Base-by-base conservation (phyloP, 2,888 invertebrate genomes). In the Anoncus sp. region DNA sequence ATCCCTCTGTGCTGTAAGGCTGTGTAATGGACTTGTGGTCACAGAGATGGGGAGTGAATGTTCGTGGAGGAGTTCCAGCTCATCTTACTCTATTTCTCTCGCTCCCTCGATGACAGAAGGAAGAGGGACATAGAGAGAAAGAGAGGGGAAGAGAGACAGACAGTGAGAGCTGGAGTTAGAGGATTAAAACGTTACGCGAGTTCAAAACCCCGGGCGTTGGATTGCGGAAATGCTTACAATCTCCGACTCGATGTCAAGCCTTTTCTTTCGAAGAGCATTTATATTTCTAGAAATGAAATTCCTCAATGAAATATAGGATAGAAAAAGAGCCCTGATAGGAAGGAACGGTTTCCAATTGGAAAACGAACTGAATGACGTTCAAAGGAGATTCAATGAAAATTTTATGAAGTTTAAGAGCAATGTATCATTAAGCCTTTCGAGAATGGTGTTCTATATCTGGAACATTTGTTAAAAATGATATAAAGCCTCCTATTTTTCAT, bases 221-320 rank as follows among this genome's bases (percentile, higher is more conserved):
- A 74, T 74, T 67, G 67, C 74, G 66, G 60, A 74, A 67, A 67
- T 60, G 59, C 27, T 59, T 40, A 6, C 12, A 27, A 57, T 69
- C n/a, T 51, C 38, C 31, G 14, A 10, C 27, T 24, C 27, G 65
- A 49, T 24, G 6, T 27, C 20, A 51, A 22, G 16, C 40, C 22
- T 53, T 53, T 60, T 51, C 7, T 59, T 59, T 40, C n/a, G 9
- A 5, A 51, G 20, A 47, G 47, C 7, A 14, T 6, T 47, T 7
- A 4, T 47, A 16, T 16, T 47, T 20, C 14, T 6, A 4, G 20
- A 47, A 18, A 47, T 47, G 31, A 7, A 31, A 31, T 31, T 31
- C 7, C 31, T 3, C 31, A 31, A 31, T 31, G 31, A 31, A 31
- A 7, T 31, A 5, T 31, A 3, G 4, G 7, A 3, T 7, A 31